Evolutionary conservation across 1,140 invertebrate species (phyloP).

Genomic region (Philaenus spumarius): DNA sequence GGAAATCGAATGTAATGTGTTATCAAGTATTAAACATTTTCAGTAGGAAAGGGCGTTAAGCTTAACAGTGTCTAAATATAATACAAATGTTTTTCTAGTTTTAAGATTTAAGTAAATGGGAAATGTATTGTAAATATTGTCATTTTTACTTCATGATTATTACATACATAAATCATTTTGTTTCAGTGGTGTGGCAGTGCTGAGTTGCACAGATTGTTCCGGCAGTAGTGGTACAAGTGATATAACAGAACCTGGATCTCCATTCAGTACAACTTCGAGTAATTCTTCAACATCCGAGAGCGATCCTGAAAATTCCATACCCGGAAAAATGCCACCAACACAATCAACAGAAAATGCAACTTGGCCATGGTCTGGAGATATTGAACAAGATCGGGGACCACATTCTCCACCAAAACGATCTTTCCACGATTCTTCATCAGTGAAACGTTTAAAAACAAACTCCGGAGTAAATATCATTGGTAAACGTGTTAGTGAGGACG

Average conservation of each 20-base stretch:
- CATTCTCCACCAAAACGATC: slow-evolving; percentile 26
- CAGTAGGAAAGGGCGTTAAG: too few species aligned
- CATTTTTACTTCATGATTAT: too few species aligned
- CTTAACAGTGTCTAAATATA: too few species aligned
- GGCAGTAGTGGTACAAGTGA: slow-evolving; percentile 56
- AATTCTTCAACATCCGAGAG: slow-evolving; percentile 36
- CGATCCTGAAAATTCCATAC: slow-evolving; percentile 27
- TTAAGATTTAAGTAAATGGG: too few species aligned
- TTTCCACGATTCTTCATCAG: too few species aligned
- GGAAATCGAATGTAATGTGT: too few species aligned
- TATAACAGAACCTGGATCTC: slow-evolving; percentile 73
- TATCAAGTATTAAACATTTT: too few species aligned
- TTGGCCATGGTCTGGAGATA: slow-evolving; percentile 16
- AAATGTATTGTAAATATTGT: too few species aligned
- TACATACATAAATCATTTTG: too few species aligned
- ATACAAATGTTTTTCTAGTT: too few species aligned
- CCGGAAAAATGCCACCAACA: slow-evolving; percentile 44
- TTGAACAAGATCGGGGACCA: slow-evolving; percentile 28
- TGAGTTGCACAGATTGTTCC: slow-evolving; percentile 56
- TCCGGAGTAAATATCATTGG: too few species aligned
- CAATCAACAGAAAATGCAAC: slow-evolving; percentile 44
- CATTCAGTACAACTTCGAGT: slow-evolving; percentile 54
- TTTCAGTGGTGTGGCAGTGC: slow-evolving; percentile 63
- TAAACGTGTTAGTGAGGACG: not conserved
- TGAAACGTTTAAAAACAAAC: too few species aligned